These are phyloP conservation scores for Apodemia mormo DNA, from an alignment of 2,888 invertebrate species.

Conservation along the genomic window DNA sequence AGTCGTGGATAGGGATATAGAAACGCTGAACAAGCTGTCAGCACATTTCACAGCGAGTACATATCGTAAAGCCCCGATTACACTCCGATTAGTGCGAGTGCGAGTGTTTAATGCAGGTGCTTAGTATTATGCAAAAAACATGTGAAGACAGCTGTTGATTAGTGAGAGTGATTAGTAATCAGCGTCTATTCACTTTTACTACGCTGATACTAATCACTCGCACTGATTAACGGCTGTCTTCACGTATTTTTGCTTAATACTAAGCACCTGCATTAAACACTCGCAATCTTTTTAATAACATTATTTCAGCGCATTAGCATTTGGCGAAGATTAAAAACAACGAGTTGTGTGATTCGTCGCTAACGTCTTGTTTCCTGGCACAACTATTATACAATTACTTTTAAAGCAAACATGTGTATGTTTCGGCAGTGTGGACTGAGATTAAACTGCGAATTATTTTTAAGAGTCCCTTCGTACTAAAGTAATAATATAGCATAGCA, in stretches of 20 bases:
- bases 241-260: too few relatives aligned
- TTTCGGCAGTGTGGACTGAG: slow-evolving; percentile 13
- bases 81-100: too few relatives aligned
- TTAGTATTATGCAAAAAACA: too few relatives aligned
- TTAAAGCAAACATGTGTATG: slow-evolving; percentile 1
- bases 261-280: too few relatives aligned
- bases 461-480: not conserved
- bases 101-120: too few relatives aligned
- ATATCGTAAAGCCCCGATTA: not conserved
- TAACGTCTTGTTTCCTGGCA: slow-evolving; percentile 15
- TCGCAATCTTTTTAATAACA: too few relatives aligned
- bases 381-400: not conserved
- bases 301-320: not conserved
- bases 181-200: too few relatives aligned
- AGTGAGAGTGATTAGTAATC: too few relatives aligned
- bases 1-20: not conserved
- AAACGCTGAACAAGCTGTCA: not conserved
- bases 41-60: not conserved
- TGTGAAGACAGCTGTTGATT: too few relatives aligned
- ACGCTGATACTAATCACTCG: too few relatives aligned
- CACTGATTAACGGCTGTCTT: too few relatives aligned
- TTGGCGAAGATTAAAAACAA: not conserved
- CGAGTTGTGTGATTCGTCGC: not conserved
- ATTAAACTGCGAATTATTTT: not conserved
- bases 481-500: too few relatives aligned